These are phyloP conservation scores for Actias luna DNA, from an alignment of 2,888 invertebrate genomes.

Conservation along the genomic window DNA sequence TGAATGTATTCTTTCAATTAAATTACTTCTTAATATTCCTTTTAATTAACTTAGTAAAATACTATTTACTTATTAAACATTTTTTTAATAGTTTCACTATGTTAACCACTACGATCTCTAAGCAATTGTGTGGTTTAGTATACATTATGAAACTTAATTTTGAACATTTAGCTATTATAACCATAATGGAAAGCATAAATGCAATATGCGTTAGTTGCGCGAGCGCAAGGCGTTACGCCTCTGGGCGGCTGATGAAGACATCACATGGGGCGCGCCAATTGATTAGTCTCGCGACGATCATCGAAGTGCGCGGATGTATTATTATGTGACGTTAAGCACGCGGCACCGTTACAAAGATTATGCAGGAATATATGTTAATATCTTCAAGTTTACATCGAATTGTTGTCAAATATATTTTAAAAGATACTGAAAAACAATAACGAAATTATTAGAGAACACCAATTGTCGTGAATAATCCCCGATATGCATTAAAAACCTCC, in stretches of 20 bases:
- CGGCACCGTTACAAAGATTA: conserved; percentile 54
- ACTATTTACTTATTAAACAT: no score
- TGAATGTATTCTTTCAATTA: no score
- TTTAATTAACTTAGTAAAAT: no score
- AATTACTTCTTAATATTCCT: no score
- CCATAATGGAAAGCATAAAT: conserved; percentile 21
- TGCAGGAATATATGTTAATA: conserved; percentile 27
- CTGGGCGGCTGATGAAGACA: conserved; percentile 79
- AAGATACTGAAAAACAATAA: not conserved
- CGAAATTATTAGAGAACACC: not conserved
- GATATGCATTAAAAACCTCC: no score
- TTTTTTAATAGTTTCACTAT: no score
- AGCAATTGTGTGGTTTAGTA: not conserved
- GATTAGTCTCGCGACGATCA: conserved; percentile 78
- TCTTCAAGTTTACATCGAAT: conserved; percentile 4
- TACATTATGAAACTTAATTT: conserved; percentile 1
- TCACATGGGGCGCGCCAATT: conserved; percentile 76
- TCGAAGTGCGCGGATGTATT: conserved; percentile 62
- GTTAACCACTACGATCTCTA: no score
- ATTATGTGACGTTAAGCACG: conserved; percentile 77
- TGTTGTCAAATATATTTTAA: not conserved
- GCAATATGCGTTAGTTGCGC: conserved; percentile 38
- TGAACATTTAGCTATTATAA: conserved; percentile 15
- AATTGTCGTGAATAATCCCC: not conserved
- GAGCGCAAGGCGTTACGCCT: conserved; percentile 75